These are phyloP conservation scores for Sitta carolinensis DNA, from an alignment of 2,797 vertebrate genomes.

Conservation along the genomic window DNA sequence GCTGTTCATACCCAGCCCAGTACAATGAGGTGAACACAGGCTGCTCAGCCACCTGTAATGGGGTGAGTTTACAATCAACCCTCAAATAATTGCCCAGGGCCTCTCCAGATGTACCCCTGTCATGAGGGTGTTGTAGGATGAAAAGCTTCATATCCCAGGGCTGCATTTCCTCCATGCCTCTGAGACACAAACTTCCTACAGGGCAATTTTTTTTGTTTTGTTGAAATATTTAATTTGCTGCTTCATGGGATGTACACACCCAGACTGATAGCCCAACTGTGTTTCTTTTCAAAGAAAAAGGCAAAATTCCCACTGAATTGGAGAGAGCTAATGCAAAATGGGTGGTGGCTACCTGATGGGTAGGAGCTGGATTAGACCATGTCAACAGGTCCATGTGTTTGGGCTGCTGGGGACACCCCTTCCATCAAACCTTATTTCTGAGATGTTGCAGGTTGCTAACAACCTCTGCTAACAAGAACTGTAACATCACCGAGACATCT, in stretches of 20 bases:
- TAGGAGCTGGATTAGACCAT: not conserved
- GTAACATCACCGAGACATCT: not conserved
- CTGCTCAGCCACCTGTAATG: not conserved
- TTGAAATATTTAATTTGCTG: not conserved
- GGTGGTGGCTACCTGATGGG: not conserved
- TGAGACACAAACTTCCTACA: not conserved
- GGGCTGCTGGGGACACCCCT: not conserved
- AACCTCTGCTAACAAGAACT: not conserved
- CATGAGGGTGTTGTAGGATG: not conserved
- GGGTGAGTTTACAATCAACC: not conserved
- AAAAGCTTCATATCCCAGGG: not conserved
- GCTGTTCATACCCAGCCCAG: not conserved
- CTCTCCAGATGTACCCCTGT: not conserved
- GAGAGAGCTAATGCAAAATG: not conserved
- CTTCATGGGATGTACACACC: not conserved
- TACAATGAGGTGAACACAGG: not conserved
- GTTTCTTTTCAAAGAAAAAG: not conserved
- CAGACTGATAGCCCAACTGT: not conserved
- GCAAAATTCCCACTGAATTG: not conserved
- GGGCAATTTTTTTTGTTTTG: not conserved
- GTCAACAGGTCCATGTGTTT: not conserved
- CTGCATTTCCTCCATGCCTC: not conserved
- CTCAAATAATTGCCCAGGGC: not conserved
- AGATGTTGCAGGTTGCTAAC: not conserved
- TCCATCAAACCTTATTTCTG: not conserved